phyloP scores from a whole-genome alignment of 2,888 invertebrate genomes.

The Cordilura impudica region DNA sequence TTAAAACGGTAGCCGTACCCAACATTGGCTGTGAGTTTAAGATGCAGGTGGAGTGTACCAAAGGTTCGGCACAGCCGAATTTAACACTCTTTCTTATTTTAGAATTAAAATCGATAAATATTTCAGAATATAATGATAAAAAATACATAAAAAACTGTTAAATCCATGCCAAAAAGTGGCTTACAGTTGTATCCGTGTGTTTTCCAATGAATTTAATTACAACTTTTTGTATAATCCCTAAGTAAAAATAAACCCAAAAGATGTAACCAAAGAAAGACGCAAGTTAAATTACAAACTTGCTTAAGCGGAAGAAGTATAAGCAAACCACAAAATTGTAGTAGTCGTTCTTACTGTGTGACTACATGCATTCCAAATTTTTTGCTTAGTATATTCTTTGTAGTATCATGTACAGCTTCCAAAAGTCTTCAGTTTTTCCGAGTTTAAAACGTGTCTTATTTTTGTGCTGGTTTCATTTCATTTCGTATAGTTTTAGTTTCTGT shows the following conservation, averaged over 20 bases:
- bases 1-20: too few relatives aligned
- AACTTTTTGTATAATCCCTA: slow-evolving; percentile 1
- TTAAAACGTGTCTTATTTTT: slow-evolving; percentile 50
- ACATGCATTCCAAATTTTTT: slow-evolving; percentile 12
- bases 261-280: neutral
- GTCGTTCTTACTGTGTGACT: neutral
- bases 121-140: too few relatives aligned
- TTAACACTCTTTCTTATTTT: too few relatives aligned
- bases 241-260: neutral
- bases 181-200: neutral
- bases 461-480: slow-evolving; percentile 15
- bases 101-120: too few relatives aligned
- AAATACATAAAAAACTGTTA: too few relatives aligned
- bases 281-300: neutral
- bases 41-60: too few relatives aligned
- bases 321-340: neutral
- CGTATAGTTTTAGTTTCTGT: neutral
- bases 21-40: too few relatives aligned
- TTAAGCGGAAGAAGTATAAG: slow-evolving; percentile 3
- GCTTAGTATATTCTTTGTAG: slow-evolving; percentile 3
- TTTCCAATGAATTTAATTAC: slow-evolving; percentile 48
- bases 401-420: slow-evolving; percentile 32
- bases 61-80: too few relatives aligned
- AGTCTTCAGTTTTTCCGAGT: slow-evolving; percentile 9
- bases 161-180: neutral